Base-by-base conservation (phyloP, 2,797 vertebrate species). In the Parotocinclus haroldoi region DNA sequence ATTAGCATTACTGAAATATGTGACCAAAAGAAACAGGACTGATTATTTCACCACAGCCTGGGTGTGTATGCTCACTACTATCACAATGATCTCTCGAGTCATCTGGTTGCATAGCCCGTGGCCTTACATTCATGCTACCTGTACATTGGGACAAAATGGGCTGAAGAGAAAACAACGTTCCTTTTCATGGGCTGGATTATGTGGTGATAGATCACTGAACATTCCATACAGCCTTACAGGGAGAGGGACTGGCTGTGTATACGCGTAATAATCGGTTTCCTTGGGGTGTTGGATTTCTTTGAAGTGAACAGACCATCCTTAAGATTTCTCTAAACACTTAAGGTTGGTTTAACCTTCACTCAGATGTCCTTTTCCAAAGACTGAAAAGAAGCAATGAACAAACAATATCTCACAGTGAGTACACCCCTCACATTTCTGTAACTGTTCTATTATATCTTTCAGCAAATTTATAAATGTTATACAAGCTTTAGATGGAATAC, bases 291-390 rank as follows among this genome's bases (percentile, higher is more conserved):
- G 9, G 40, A 42, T 58, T 46, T 39, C 19, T 52, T 16, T 52
- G 4, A 59, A 40, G 50, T 60, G 63, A 27, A 49, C 5, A 27
- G 5, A 27, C 27, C 27, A 27, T 27, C 27, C 27, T 2, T 27
- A 27, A 27, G 69, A 71, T 46, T 40, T 42, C 8, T 42, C 7
- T 27, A 42, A 66, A 66, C 56, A 12, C 27, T 27, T 48, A 65
- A 59, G 44, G 40, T 58, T 53, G 48, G 36, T 42, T 42, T 9
- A 42, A 42, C 40, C 10, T 3, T 42, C 40, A 42, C 10, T 42
- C 65, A 13, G 36, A 58, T 58, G 58, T 63, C 54, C 65, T 59
- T 37, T 50, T 54, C 39, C 27, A 27, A 27, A 27, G 27, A 27
- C 5, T 27, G 27, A 27, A 27, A 27, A 27, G 27, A 27, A 27